Percentiles rank a stretch among this genome's conserved stretches.
Evolutionary conservation across 2,113 vertebrate genomes (phyloP).

Genomic region (Neomonachus schauinslandi): DNA sequence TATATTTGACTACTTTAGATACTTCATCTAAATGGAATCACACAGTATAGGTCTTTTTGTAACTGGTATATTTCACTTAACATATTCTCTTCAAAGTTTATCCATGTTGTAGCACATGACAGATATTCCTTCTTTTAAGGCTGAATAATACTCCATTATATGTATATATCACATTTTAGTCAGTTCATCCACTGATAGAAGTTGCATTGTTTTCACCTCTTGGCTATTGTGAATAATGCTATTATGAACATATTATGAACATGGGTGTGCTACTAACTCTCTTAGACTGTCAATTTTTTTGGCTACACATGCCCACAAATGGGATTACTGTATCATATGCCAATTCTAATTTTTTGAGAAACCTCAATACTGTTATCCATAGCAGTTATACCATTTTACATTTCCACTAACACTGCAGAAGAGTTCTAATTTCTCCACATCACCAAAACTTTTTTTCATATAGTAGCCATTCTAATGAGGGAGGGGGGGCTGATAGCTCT

Average conservation of each 20-base stretch:
- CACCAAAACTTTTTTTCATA: not conserved
- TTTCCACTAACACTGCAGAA: not conserved
- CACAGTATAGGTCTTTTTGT: not conserved
- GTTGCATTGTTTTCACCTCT: not conserved
- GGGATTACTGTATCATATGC: not conserved
- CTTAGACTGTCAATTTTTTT: not conserved
- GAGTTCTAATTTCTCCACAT: not conserved
- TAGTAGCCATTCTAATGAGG: not conserved
- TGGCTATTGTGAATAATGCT: not conserved
- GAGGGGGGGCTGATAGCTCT: not conserved
- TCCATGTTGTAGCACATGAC: not conserved
- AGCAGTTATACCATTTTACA: not conserved
- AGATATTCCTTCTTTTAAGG: not conserved
- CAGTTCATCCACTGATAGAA: not conserved
- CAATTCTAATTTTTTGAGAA: not conserved
- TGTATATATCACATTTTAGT: not conserved
- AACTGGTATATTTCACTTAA: not conserved
- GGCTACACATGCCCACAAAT: not conserved
- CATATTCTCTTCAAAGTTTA: not conserved
- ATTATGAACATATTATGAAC: not conserved
- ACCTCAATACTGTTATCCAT: not conserved
- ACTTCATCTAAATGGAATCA: not conserved
- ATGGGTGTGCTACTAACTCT: not conserved
- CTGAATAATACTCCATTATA: not conserved
- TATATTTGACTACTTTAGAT: not conserved